Evolutionary conservation across 2,888 invertebrate genomes (phyloP), one percentile per base, ranked within the genome.

Genomic region (Acronicta psi): DNA sequence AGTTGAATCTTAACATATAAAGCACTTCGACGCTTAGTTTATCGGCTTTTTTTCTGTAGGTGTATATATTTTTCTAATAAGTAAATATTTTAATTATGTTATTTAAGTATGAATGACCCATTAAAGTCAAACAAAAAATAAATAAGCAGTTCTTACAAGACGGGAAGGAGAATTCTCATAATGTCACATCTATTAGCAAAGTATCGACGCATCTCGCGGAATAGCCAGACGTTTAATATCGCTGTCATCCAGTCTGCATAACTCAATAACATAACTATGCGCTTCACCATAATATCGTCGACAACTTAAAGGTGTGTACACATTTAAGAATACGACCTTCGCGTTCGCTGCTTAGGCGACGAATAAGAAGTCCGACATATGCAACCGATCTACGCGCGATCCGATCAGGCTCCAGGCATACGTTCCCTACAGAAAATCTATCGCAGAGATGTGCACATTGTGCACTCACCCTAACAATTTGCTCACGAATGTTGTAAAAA

Each of bases 191-290:
- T 45, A 64, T 43, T 46, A 2, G 18, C 23, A 41, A 68, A 69
- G 41, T 64, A 68, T 59, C 18, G 50, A 51, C 56, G 53, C 62
- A 58, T 72, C 60, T 40, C 38, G 37, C 73, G 76, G 73, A 82
- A 85, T 85, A 76, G 80, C 84, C 82, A 86, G 88, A 87, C 88
- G 73, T 69, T 79, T 77, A 83, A 85, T 86, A 79, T 73, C 75
- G 64, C 63, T 67, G 47, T 46, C 60, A 70, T 55, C 49, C 73
- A 53, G 92, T 90, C 93, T 92, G 92, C 93, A 93, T 93, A 93
- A 89, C 92, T 92, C 90, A 91, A 92, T 93, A 92, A 82, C 88
- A 81, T 81, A 92, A 87, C 88, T 91, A 92, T 92, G 90, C 85
- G 73, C 80, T 75, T 79, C 79, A 80, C 79, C 64, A 73, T 79